Evolutionary conservation across 2,797 vertebrate species (phyloP).

Genomic region (Picus viridis): DNA sequence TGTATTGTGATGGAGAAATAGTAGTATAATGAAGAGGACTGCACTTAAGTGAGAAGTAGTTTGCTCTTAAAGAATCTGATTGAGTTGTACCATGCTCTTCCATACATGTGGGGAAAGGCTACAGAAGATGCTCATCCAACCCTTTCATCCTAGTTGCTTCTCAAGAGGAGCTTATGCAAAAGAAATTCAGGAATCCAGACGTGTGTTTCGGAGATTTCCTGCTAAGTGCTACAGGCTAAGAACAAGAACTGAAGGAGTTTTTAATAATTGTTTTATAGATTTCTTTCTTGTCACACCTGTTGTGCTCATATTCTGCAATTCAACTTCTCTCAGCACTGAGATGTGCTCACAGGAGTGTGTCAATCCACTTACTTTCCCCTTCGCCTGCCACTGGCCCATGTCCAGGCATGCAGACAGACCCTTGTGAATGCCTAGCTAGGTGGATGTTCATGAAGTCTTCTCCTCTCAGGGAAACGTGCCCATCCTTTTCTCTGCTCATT

Average conservation of each 20-base stretch:
- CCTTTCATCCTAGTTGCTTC: background rate
- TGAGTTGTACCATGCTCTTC: background rate
- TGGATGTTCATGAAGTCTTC: background rate
- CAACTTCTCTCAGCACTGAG: accelerated
- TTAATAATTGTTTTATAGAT: background rate
- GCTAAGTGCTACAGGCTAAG: background rate
- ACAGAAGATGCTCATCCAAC: background rate
- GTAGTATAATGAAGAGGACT: background rate
- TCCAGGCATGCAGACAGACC: background rate
- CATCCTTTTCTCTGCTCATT: accelerated
- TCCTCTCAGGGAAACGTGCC: accelerated
- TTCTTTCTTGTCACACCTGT: background rate
- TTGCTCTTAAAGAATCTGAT: background rate
- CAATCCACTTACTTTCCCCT: background rate
- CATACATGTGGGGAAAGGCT: accelerated
- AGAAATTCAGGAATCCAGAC: background rate
- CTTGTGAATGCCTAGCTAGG: accelerated
- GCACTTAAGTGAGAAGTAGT: background rate
- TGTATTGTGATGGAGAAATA: conserved; percentile 3
- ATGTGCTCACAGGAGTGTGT: accelerated
- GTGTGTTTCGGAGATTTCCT: background rate
- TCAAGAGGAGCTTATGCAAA: background rate
- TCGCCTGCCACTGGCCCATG: background rate
- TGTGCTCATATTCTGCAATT: background rate
- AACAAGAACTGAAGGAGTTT: background rate